Evolutionary conservation across 2,888 invertebrate species (phyloP), one percentile per base, ranked within the genome.

Genomic region (Fragum whitleyi): DNA sequence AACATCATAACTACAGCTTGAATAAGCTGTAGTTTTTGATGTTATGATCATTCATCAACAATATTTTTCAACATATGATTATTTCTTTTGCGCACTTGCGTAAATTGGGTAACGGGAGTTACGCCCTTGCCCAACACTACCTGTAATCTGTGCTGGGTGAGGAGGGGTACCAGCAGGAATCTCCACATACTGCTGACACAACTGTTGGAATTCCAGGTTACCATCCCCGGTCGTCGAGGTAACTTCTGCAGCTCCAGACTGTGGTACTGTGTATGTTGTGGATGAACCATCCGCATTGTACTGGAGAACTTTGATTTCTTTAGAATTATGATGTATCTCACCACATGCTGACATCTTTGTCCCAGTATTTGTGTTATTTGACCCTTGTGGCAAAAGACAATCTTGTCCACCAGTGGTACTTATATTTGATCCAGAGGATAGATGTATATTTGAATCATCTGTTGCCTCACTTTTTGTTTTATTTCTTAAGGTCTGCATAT

Each of bases 111-210:
- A n/a, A n/a, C n/a, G n/a, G n/a, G n/a, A n/a, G n/a, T n/a, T n/a
- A n/a, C n/a, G n/a, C n/a, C n/a, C n/a, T n/a, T n/a, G n/a, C n/a
- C n/a, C n/a, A n/a, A n/a, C n/a, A n/a, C n/a, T n/a, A 16, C 19
- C 16, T 47, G 16, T 47, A 9, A 28, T 28, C 29, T 62, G 42
- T 26, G 42, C 21, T 6, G 59, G 42, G 3, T 28, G 36, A 36
- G n/a, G 11, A 23, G n/a, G n/a, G 7, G 81, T 42, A 14, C 81
- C 85, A 19, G 74, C 85, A 11, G 77, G 71, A 16, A 85, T 79
- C 68, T 81, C 81, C 68, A 81, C 68, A 42, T 85, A 85, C 75
- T 85, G 85, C 32, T 85, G 57, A 26, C 81, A 74, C 68, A 74
- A 81, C 19, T 74, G 74, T 28, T 70, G 62, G 28, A 70, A 57